phyloP scores from a whole-genome alignment of 53 echinoderm and acorn worm genomes.

The Echinarachnius parma region DNA sequence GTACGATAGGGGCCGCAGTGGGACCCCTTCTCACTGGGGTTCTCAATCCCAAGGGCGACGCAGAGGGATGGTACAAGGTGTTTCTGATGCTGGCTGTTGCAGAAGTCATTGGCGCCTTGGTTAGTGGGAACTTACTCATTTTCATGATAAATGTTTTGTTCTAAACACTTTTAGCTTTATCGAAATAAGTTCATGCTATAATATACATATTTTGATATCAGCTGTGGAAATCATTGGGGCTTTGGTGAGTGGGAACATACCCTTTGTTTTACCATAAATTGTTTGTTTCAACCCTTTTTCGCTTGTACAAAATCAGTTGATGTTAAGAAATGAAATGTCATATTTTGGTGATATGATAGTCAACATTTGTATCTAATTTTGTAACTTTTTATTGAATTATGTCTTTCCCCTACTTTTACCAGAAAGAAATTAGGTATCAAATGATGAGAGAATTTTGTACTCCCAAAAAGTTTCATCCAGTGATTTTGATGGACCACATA shows the following conservation, averaged over 20 bases:
- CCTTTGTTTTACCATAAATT: neutral
- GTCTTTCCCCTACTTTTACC: neutral
- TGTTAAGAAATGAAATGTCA: neutral
- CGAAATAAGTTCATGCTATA: too few species aligned
- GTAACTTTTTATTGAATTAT: neutral
- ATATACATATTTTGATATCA: too few species aligned
- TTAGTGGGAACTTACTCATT: conserved; percentile 1
- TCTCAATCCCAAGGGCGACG: conserved; percentile 43
- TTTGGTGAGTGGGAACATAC: neutral
- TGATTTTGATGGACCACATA: too few species aligned
- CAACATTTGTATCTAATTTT: neutral
- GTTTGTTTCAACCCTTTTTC: too few species aligned
- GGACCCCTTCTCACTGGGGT: conserved; percentile 88
- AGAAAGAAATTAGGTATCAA: too few species aligned
- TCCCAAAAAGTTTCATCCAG: too few species aligned
- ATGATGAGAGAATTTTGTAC: too few species aligned
- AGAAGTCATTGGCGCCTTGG: conserved; percentile 43
- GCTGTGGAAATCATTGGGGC: conserved; percentile 20
- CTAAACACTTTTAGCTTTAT: too few species aligned
- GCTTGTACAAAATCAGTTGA: too few species aligned
- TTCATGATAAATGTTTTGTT: too few species aligned
- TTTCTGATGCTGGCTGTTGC: conserved; percentile 74
- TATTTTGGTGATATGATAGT: neutral
- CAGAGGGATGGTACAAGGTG: conserved; percentile 59
- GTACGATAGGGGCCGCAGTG: conserved; percentile 87